These are phyloP conservation scores for Pediacus dermestoides DNA, from an alignment of 2,888 invertebrate genomes.

Conservation along the genomic window DNA sequence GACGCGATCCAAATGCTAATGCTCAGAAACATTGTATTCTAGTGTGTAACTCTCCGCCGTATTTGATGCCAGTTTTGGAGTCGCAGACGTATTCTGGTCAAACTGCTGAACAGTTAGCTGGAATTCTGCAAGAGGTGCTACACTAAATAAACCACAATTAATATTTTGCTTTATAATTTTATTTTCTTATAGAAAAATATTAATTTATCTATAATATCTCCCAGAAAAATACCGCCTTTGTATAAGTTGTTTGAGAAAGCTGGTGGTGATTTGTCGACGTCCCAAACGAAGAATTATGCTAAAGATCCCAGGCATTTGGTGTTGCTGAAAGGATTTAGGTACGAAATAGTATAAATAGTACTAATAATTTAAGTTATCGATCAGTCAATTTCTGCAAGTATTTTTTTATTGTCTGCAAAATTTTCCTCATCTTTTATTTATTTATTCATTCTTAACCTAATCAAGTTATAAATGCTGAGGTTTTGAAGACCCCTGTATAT, in stretches of 20 bases:
- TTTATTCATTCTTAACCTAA: background rate
- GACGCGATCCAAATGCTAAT: constrained; percentile 53
- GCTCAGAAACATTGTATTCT: constrained; percentile 73
- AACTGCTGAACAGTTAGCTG: constrained; percentile 81
- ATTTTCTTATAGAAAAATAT: constrained; percentile 64
- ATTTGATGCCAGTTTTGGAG: constrained; percentile 78
- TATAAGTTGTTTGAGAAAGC: constrained; percentile 87
- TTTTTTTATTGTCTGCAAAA: background rate
- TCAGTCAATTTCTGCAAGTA: background rate
- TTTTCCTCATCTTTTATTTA: background rate
- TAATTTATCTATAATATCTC: constrained; percentile 83
- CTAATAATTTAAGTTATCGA: background rate
- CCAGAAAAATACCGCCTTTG: constrained; percentile 81
- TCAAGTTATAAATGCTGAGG: too few species aligned
- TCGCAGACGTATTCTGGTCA: constrained; percentile 68
- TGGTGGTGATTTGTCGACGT: constrained; percentile 76
- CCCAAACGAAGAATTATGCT: constrained; percentile 85
- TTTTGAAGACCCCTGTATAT: too few species aligned
- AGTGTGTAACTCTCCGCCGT: constrained; percentile 89
- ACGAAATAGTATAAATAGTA: too few species aligned
- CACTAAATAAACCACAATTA: too few species aligned
- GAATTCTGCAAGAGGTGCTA: constrained; percentile 74
- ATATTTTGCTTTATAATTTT: constrained; percentile 1
- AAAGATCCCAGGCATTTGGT: constrained; percentile 83
- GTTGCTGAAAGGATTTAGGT: constrained; percentile 69